phyloP scores from a whole-genome alignment of 2,113 vertebrate species.

The Alligator mississippiensis region DNA sequence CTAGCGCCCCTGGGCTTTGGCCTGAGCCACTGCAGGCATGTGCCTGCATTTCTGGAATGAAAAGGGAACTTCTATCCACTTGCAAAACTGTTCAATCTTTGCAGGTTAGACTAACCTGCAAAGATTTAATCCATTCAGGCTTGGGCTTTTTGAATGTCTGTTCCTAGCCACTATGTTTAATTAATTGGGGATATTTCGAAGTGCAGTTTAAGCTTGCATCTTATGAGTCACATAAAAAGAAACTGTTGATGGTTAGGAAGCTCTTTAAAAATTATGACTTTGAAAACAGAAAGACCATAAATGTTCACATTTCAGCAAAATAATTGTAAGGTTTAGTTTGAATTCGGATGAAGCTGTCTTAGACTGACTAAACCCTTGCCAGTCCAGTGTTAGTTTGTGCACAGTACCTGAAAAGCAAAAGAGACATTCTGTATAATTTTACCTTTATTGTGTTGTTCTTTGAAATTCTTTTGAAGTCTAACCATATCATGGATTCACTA shows the following conservation, averaged over 20 bases:
- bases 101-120: too few species aligned
- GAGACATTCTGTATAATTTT: background rate
- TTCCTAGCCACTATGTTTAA: background rate
- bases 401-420: background rate
- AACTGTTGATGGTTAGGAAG: background rate
- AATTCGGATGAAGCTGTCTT: background rate
- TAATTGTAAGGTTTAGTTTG: background rate
- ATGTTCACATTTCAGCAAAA: background rate
- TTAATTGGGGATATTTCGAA: constrained; percentile 26
- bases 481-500: background rate
- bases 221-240: constrained; percentile 14
- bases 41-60: too few species aligned
- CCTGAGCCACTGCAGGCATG: too few species aligned
- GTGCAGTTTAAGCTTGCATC: background rate
- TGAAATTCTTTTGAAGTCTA: background rate
- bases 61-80: too few species aligned
- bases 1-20: too few species aligned
- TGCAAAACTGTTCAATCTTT: too few species aligned
- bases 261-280: background rate
- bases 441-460: background rate
- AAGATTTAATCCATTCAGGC: too few species aligned
- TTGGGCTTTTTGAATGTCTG: too few species aligned
- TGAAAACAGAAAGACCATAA: background rate
- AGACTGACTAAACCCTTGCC: background rate
- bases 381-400: background rate